Percentiles rank a stretch among this genome's conserved stretches.
phyloP scores from a whole-genome alignment of 2,797 vertebrate species.

The Valencia hispanica region DNA sequence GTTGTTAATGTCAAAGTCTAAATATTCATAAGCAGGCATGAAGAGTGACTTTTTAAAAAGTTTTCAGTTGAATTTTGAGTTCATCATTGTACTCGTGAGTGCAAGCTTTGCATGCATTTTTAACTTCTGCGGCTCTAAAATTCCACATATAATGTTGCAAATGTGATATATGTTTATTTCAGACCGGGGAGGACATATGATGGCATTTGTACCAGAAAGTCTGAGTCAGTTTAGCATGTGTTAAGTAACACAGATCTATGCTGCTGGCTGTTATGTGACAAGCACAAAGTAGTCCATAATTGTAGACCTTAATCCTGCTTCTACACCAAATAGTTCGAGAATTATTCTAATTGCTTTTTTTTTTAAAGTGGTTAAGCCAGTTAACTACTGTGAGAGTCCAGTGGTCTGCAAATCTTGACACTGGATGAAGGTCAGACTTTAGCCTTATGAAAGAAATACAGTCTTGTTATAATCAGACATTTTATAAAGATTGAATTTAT shows the following conservation, averaged over 20 bases:
- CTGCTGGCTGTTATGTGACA: background rate
- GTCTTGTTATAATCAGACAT: too few species aligned
- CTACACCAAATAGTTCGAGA: too few species aligned
- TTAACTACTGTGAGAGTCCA: too few species aligned
- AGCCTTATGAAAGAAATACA: too few species aligned
- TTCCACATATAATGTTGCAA: background rate
- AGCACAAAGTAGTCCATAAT: background rate
- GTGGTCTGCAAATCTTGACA: too few species aligned
- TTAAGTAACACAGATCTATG: background rate
- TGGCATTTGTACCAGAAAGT: background rate
- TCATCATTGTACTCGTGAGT: background rate
- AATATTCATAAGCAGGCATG: slow-evolving; percentile 58
- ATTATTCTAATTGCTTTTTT: too few species aligned
- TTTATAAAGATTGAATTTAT: too few species aligned
- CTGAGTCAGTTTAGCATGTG: background rate
- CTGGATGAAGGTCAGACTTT: too few species aligned
- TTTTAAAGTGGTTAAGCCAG: too few species aligned
- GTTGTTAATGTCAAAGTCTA: slow-evolving; percentile 61
- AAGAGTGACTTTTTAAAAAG: slow-evolving; percentile 22
- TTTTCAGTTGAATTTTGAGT: background rate
- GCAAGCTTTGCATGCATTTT: slow-evolving; percentile 1
- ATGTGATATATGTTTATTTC: background rate
- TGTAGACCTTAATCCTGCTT: too few species aligned
- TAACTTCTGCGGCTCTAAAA: background rate
- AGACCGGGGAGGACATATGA: background rate